A percentile compares a stretch with the other conserved stretches of the same genome.
These are phyloP conservation scores for Acanthococcus lagerstroemiae DNA, from an alignment of 2,888 invertebrate species.

Conservation along the genomic window DNA sequence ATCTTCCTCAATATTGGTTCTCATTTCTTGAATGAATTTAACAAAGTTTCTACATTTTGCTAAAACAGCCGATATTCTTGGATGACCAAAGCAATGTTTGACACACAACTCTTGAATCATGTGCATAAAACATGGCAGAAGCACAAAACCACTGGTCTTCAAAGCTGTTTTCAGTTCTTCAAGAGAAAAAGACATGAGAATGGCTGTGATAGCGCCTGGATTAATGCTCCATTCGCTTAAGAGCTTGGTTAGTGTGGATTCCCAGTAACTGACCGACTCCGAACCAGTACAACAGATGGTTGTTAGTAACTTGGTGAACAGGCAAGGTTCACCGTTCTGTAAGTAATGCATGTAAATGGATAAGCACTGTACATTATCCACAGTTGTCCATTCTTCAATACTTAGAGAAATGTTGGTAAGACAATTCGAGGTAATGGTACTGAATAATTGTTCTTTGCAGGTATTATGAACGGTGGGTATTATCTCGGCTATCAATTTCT, in stretches of 20 bases:
- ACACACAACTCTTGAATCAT: slow-evolving; percentile 41
- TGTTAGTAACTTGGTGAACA: slow-evolving; percentile 43
- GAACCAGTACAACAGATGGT: slow-evolving; percentile 43
- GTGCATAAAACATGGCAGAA: slow-evolving; percentile 45
- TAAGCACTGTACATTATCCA: slow-evolving; percentile 41
- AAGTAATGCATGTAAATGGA: slow-evolving; percentile 39
- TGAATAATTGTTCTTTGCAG: slow-evolving; percentile 37
- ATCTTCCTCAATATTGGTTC: neutral
- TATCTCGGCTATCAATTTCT: slow-evolving; percentile 44
- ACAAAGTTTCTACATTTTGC: slow-evolving; percentile 41
- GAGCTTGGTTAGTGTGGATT: slow-evolving; percentile 41
- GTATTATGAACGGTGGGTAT: slow-evolving; percentile 44
- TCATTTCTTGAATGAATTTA: slow-evolving; percentile 39
- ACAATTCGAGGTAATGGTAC: slow-evolving; percentile 33
- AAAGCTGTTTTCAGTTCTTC: slow-evolving; percentile 41
- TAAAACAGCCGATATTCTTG: slow-evolving; percentile 41
- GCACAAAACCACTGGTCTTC: slow-evolving; percentile 40
- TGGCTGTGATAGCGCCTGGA: slow-evolving; percentile 43
- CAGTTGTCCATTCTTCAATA: slow-evolving; percentile 45
- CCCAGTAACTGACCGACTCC: slow-evolving; percentile 42
- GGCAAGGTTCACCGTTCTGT: slow-evolving; percentile 39
- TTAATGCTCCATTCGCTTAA: slow-evolving; percentile 44
- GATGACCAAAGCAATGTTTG: slow-evolving; percentile 42
- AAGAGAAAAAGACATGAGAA: slow-evolving; percentile 42
- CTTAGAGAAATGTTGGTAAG: slow-evolving; percentile 42